Percentiles rank a stretch among this genome's conserved stretches.
Conservation (phyloP, 2,113 vertebrate species). For the Nothoprocta pentlandii region DNA sequence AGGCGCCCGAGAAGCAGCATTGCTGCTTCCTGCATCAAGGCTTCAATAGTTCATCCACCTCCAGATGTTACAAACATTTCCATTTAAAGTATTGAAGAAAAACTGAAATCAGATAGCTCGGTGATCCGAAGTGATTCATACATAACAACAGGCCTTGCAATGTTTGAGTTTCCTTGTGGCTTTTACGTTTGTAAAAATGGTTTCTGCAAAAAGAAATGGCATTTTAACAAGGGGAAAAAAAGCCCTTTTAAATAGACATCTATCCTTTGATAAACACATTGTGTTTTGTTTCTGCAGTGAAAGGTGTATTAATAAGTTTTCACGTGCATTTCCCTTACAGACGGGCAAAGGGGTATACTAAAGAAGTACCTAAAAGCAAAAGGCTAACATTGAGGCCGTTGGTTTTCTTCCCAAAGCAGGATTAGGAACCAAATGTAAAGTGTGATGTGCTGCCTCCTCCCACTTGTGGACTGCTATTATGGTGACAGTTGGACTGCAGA, state of each 20-base stretch:
- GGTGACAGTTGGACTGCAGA: neutral
- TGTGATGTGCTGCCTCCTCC: neutral
- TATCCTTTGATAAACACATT: neutral
- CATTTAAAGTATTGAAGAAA: neutral
- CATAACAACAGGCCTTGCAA: neutral
- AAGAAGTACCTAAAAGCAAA: neutral
- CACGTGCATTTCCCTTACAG: neutral
- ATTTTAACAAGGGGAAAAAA: neutral
- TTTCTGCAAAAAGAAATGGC: neutral
- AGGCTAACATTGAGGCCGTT: neutral
- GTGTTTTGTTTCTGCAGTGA: neutral
- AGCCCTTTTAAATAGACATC: neutral
- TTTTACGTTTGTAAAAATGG: neutral
- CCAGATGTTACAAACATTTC: neutral
- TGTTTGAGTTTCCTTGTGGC: neutral
- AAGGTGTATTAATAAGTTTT: neutral
- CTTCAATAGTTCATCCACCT: neutral
- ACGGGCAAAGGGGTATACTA: neutral
- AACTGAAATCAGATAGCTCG: neutral
- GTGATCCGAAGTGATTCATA: neutral
- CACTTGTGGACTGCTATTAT: conserved; percentile 26
- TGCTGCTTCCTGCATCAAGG: neutral
- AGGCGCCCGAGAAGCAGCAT: neutral
- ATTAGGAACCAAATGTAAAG: neutral
- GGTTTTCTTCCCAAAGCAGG: neutral